Percentiles rank a stretch among this genome's conserved stretches.
phyloP scores from a whole-genome alignment of 2,797 vertebrate species.

The Molothrus aeneus region DNA sequence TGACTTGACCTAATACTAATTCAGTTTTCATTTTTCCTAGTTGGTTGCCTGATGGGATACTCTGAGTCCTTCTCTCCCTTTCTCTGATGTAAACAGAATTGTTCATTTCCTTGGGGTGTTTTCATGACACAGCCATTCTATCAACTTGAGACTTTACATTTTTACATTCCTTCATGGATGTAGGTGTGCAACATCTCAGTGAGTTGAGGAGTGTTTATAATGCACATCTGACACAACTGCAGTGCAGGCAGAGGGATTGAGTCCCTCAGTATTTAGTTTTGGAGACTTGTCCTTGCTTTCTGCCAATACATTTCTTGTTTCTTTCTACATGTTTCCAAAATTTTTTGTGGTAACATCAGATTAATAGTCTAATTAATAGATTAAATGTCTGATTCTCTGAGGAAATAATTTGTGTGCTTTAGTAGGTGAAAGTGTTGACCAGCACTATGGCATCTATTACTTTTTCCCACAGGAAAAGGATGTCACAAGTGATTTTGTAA shows the following conservation, averaged over 20 bases:
- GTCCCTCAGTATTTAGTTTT: not conserved
- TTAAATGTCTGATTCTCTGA: not conserved
- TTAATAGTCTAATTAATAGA: not conserved
- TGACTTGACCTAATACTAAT: not conserved
- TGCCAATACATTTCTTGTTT: not conserved
- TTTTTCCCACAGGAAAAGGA: slow-evolving; percentile 11
- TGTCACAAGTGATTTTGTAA: not conserved
- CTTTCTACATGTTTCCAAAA: not conserved
- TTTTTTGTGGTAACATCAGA: not conserved
- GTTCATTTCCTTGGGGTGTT: not conserved
- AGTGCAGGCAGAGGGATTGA: not conserved
- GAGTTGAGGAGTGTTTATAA: not conserved
- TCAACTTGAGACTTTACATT: not conserved
- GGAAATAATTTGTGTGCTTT: not conserved
- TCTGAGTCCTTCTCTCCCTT: not conserved
- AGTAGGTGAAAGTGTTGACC: not conserved
- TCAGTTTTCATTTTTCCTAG: not conserved
- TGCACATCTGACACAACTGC: not conserved
- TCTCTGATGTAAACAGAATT: not conserved
- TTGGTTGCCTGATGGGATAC: not conserved
- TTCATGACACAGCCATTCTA: not conserved
- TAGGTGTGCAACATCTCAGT: not conserved
- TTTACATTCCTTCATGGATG: not conserved
- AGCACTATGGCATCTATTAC: not conserved
- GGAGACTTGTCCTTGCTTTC: not conserved